phyloP scores from a whole-genome alignment of 2,113 vertebrate species.

The Rhabdomys dilectus region DNA sequence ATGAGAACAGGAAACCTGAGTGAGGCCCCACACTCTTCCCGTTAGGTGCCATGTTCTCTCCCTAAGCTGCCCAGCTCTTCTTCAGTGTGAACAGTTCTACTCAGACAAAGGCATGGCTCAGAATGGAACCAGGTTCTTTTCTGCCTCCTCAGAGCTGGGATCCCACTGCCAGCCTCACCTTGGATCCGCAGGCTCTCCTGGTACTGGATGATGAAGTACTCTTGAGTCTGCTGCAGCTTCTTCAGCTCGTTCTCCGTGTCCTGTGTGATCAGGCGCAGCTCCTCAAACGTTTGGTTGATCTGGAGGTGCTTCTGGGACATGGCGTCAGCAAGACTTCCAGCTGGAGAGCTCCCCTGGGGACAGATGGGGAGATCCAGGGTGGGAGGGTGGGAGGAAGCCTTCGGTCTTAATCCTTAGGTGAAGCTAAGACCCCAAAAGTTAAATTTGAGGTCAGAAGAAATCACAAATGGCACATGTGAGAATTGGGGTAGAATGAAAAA shows the following conservation, averaged over 20 bases:
- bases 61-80: not conserved
- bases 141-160: not conserved
- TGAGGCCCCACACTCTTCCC: not conserved
- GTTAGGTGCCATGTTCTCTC: not conserved
- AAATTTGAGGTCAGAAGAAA: not conserved
- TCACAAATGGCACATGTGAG: not conserved
- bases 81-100: not conserved
- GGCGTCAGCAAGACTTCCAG: slow-evolving; percentile 93
- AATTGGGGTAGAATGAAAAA: not conserved
- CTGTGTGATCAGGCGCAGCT: slow-evolving; percentile 94
- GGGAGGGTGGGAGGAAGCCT: not conserved
- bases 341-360: slow-evolving; percentile 92
- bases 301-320: slow-evolving; percentile 99
- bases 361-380: no score
- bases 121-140: not conserved
- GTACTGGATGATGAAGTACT: slow-evolving; percentile 99
- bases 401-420: not conserved
- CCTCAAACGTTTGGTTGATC: slow-evolving; percentile 98
- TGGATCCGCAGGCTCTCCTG: slow-evolving; percentile 84
- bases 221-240: slow-evolving; percentile 97
- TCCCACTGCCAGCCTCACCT: not conserved
- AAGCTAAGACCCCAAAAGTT: not conserved
- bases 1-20: accelerated
- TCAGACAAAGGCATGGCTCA: not conserved
- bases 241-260: slow-evolving; percentile 96